Evolutionary conservation across 2,888 invertebrate genomes (phyloP).

Genomic region (Drosophila setosimentum): DNA sequence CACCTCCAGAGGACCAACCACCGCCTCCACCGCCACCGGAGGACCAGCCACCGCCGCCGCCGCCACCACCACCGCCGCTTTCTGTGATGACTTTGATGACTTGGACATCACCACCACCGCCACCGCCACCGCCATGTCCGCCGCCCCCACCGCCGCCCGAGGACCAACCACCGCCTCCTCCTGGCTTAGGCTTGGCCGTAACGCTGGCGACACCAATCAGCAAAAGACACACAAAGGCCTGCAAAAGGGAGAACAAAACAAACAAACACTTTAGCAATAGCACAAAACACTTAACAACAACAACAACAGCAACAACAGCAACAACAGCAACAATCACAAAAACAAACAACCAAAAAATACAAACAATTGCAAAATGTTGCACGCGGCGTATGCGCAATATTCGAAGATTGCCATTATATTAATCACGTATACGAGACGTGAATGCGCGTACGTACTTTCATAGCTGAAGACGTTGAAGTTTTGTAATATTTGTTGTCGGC

Average conservation of each 20-base stretch:
- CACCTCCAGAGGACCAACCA: slow-evolving; percentile 77
- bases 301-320: slow-evolving; percentile 6
- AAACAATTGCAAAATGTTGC: neutral
- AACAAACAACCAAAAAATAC: slow-evolving; percentile 2
- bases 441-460: slow-evolving; percentile 26
- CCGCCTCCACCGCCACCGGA: slow-evolving; percentile 75
- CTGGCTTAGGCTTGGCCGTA: slow-evolving; percentile 81
- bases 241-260: slow-evolving; percentile 11
- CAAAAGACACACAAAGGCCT: slow-evolving; percentile 83
- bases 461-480: slow-evolving; percentile 7
- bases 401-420: slow-evolving; percentile 12
- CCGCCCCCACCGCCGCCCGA: slow-evolving; percentile 65
- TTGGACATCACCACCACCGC: slow-evolving; percentile 62
- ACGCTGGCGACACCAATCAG: slow-evolving; percentile 82
- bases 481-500: slow-evolving; percentile 7
- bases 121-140: slow-evolving; percentile 70
- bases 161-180: slow-evolving; percentile 71
- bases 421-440: slow-evolving; percentile 37
- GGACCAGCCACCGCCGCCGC: slow-evolving; percentile 59
- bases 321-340: neutral
- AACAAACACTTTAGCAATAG: neutral
- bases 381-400: slow-evolving; percentile 35
- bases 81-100: slow-evolving; percentile 62
- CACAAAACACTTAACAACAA: slow-evolving; percentile 1
- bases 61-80: slow-evolving; percentile 64